A percentile compares a stretch with the other conserved stretches of the same genome.
phyloP scores from a whole-genome alignment of 2,888 invertebrate genomes.

The Sepioteuthis lessoniana region DNA sequence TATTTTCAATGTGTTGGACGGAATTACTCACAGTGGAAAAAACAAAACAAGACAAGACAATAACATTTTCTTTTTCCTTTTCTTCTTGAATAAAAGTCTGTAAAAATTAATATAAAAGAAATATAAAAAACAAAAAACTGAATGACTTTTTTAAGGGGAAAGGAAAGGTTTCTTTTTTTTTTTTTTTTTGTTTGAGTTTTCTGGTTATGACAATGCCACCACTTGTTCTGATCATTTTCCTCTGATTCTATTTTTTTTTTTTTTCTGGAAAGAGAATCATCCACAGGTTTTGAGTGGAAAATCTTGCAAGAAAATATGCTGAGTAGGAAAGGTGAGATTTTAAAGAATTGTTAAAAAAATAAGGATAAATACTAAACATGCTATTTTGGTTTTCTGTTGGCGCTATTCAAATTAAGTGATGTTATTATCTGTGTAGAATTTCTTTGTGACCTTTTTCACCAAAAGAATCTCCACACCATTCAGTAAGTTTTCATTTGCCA shows the following conservation, averaged over 20 bases:
- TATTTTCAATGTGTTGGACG: neutral
- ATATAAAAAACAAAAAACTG: neutral
- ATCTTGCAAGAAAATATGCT: neutral
- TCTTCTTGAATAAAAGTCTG: constrained; percentile 33
- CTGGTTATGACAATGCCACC: neutral
- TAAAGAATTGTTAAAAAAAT: neutral
- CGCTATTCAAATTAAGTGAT: neutral
- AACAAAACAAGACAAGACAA: neutral
- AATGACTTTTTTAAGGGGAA: neutral
- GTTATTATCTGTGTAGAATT: neutral
- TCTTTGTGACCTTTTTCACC: neutral
- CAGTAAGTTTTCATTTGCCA: neutral
- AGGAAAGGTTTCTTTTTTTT: neutral
- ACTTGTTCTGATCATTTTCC: neutral
- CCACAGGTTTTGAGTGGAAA: neutral
- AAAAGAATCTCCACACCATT: neutral
- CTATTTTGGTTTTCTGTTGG: neutral
- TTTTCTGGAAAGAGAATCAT: neutral
- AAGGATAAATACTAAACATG: constrained; percentile 8
- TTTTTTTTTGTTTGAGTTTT: neutral
- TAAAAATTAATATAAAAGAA: constrained; percentile 24
- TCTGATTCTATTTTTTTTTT: neutral
- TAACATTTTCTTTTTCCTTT: constrained; percentile 9
- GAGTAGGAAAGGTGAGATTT: neutral
- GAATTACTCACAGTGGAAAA: neutral